These are phyloP conservation scores for Piezodorus guildinii DNA, from an alignment of 1,140 invertebrate species.

Conservation along the genomic window DNA sequence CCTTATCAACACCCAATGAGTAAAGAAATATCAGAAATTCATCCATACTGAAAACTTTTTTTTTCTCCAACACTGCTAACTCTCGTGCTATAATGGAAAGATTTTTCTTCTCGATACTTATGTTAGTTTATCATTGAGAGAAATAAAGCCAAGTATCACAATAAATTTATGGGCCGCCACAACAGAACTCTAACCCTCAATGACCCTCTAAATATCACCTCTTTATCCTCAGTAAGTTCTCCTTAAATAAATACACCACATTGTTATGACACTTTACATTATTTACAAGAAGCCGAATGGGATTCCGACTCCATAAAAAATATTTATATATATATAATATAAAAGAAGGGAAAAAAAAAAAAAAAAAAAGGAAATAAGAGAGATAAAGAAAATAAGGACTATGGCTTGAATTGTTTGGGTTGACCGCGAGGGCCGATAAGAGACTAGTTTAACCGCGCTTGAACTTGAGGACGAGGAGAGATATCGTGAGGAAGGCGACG, in stretches of 20 bases:
- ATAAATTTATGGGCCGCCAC: background rate
- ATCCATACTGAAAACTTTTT: too few relatives aligned
- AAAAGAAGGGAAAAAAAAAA: background rate
- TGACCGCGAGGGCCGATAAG: background rate
- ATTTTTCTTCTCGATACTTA: too few relatives aligned
- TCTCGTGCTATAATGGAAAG: too few relatives aligned
- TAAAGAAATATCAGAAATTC: too few relatives aligned
- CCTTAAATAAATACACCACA: conserved; percentile 2
- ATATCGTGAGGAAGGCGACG: conserved; percentile 61
- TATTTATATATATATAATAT: background rate
- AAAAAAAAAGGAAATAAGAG: conserved; percentile 7
- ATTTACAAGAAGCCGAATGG: conserved; percentile 2
- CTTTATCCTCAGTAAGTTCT: background rate
- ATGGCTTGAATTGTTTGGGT: background rate
- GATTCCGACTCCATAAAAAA: background rate
- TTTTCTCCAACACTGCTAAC: too few relatives aligned
- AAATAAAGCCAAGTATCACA: background rate
- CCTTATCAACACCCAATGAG: too few relatives aligned
- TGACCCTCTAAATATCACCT: background rate
- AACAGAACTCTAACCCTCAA: background rate
- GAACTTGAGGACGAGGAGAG: conserved; percentile 67
- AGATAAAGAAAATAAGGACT: conserved; percentile 3
- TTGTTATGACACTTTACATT: conserved; percentile 12
- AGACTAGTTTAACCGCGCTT: conserved; percentile 54
- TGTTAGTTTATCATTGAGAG: too few relatives aligned